Conservation (phyloP, 2,797 vertebrate species). For the Rachycentron canadum region DNA sequence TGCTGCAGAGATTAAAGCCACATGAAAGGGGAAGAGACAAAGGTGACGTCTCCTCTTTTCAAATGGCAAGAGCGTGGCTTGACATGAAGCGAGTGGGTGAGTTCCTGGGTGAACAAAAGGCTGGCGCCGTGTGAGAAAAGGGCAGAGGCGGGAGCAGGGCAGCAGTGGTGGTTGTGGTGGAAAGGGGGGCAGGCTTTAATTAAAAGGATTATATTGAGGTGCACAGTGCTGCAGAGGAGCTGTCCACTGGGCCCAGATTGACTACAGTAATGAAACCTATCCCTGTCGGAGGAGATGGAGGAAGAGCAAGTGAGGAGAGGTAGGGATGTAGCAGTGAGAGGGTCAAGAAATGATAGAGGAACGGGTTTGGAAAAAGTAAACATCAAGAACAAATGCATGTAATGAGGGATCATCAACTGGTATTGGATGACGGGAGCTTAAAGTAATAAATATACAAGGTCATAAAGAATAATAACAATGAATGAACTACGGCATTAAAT, state of each 20-base stretch:
- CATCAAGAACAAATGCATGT: slow-evolving; percentile 57
- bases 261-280: slow-evolving; percentile 89
- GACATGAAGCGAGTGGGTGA: slow-evolving; percentile 86
- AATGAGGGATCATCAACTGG: slow-evolving; percentile 62
- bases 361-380: slow-evolving; percentile 60
- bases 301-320: slow-evolving; percentile 52
- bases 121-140: slow-evolving; percentile 77
- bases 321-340: slow-evolving; percentile 29
- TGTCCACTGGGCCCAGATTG: slow-evolving; percentile 85
- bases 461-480: slow-evolving; percentile 82
- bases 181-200: slow-evolving; percentile 86
- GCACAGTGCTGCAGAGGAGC: slow-evolving; percentile 83
- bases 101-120: slow-evolving; percentile 86
- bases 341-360: slow-evolving; percentile 50
- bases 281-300: slow-evolving; percentile 69
- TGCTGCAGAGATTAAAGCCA: slow-evolving; percentile 85
- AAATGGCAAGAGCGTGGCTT: slow-evolving; percentile 86
- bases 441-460: slow-evolving; percentile 77
- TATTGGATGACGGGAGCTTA: slow-evolving; percentile 49
- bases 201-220: slow-evolving; percentile 91
- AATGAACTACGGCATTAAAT: slow-evolving; percentile 79
- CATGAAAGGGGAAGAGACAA: slow-evolving; percentile 86
- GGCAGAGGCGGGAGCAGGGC: slow-evolving; percentile 80
- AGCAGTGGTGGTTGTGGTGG: slow-evolving; percentile 63
- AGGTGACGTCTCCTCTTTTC: slow-evolving; percentile 87